phyloP scores from a whole-genome alignment of 1,140 invertebrate species.

The Colletes gigas region DNA sequence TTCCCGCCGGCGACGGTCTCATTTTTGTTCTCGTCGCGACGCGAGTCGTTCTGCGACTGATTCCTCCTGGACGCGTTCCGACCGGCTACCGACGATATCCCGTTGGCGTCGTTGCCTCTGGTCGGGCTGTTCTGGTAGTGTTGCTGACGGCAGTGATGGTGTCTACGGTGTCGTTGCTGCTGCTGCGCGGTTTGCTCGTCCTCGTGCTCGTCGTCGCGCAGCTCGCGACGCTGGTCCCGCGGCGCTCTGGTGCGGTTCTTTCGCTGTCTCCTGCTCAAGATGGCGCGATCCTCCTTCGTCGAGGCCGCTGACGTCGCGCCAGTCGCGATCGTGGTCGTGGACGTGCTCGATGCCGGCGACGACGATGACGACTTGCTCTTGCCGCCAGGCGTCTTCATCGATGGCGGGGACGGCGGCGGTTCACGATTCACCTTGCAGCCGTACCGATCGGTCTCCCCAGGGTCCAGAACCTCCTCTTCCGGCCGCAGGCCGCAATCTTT shows the following conservation, averaged over 20 bases:
- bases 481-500: constrained; percentile 73
- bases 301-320: neutral
- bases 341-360: constrained; percentile 20
- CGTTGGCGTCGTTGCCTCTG: neutral
- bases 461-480: constrained; percentile 75
- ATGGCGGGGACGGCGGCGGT: constrained; percentile 48
- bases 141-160: neutral
- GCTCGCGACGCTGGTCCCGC: constrained; percentile 65
- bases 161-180: neutral
- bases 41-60: neutral
- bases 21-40: neutral
- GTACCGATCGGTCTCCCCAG: constrained; percentile 62
- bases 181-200: neutral
- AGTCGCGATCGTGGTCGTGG: constrained; percentile 44
- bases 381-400: constrained; percentile 53
- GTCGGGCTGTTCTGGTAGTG: constrained; percentile 11
- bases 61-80: neutral
- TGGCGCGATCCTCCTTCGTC: constrained; percentile 48
- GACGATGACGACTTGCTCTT: constrained; percentile 6
- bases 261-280: constrained; percentile 75
- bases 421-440: constrained; percentile 60
- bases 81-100: neutral
- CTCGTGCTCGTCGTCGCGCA: constrained; percentile 44
- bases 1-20: neutral
- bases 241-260: constrained; percentile 76